Conservation (phyloP, 2,888 invertebrate genomes). For the Nephrotoma guestfalica region DNA sequence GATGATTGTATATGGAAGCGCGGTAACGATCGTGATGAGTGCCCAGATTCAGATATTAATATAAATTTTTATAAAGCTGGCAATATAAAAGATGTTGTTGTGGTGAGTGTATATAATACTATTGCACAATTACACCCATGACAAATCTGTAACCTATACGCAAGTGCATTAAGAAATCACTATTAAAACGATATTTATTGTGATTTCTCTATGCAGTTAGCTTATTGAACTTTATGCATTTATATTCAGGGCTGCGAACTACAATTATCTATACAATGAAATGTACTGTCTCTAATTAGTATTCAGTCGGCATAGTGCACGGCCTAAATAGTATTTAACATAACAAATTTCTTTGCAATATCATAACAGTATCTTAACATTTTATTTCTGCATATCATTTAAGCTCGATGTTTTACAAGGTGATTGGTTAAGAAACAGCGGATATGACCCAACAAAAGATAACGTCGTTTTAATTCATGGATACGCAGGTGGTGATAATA, state of each 20-base stretch:
- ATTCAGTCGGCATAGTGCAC: not conserved
- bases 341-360: not conserved
- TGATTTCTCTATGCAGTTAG: not conserved
- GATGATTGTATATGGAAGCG: constrained; percentile 58
- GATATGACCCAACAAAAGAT: constrained; percentile 53
- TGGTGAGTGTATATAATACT: not conserved
- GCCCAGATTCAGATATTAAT: constrained; percentile 55
- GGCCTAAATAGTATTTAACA: not conserved
- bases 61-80: constrained; percentile 33
- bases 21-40: constrained; percentile 44
- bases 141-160: too few species aligned
- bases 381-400: constrained; percentile 8
- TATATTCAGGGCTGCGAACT: not conserved
- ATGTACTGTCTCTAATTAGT: not conserved
- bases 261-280: not conserved
- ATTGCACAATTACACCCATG: too few species aligned
- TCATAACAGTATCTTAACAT: not conserved
- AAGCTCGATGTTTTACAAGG: constrained; percentile 42
- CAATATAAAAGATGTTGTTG: constrained; percentile 7
- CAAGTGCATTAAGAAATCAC: too few species aligned
- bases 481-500: constrained; percentile 63
- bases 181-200: too few species aligned
- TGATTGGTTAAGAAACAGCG: constrained; percentile 60
- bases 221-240: not conserved
- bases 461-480: constrained; percentile 59